A percentile compares a stretch with the other conserved stretches of the same genome.
phyloP scores from a whole-genome alignment of 2,888 invertebrate species.

The Esperia sulphurella region DNA sequence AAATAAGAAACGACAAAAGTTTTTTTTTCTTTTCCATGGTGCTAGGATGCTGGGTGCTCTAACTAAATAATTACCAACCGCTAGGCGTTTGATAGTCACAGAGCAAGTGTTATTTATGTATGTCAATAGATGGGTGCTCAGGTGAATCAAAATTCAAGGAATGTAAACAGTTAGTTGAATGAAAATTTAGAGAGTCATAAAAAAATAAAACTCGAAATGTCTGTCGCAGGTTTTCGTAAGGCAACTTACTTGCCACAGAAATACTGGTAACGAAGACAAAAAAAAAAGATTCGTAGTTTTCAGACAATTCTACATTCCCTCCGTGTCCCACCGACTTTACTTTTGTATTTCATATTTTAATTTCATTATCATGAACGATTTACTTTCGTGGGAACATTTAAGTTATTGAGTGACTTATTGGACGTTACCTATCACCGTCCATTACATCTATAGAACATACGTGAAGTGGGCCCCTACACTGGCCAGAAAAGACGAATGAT shows the following conservation, averaged over 20 bases:
- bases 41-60: too few species aligned
- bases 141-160: constrained; percentile 41
- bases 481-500: too few species aligned
- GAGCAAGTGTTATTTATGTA: too few species aligned
- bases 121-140: too few species aligned
- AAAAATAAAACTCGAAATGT: constrained; percentile 49
- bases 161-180: constrained; percentile 35
- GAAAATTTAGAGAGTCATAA: constrained; percentile 44
- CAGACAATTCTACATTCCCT: constrained; percentile 7
- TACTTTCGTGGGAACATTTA: constrained; percentile 18
- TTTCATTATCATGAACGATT: constrained; percentile 3
- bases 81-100: too few species aligned
- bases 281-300: neutral
- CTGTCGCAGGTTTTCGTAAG: constrained; percentile 38
- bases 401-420: too few species aligned
- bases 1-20: too few species aligned
- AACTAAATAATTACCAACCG: too few species aligned
- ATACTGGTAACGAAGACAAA: constrained; percentile 11
- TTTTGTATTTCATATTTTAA: constrained; percentile 9
- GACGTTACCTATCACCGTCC: too few species aligned
- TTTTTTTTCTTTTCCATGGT: too few species aligned
- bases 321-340: constrained; percentile 23
- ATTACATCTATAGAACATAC: too few species aligned
- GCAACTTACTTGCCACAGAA: constrained; percentile 41
- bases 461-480: too few species aligned